Evolutionary conservation across 2,888 invertebrate genomes (phyloP), one percentile per base, ranked within the genome.

Genomic region (Luffia ferchaultella): DNA sequence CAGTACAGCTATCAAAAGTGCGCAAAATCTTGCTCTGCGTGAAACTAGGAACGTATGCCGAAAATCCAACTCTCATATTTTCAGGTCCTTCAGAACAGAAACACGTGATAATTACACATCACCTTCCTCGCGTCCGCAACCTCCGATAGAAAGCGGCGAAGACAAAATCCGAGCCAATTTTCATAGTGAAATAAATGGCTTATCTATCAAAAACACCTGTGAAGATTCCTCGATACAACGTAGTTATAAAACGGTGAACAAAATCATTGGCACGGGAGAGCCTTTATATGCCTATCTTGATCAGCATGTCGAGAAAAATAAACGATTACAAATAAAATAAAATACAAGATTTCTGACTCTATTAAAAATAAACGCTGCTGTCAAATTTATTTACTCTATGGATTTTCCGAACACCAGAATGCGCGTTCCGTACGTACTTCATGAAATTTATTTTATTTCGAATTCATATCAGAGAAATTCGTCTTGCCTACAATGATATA

Each of bases 1-100:
- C 30, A 7, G 12, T 7, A 30, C 12, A 12, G 12, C 12, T 3
- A 30, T 30, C 3, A 30, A 30, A 30, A 30, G 5, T 30, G 12
- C 30, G 12, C 30, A 30, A 12, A 30, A 30, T 30, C 30, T 30
- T 30, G 30, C 12, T 30, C 3, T 7, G 30, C 3, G 3, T 5
- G 16, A 42, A 5, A 42, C 9, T 18, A 5, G 17, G 17, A 5
- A 45, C 20, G 7, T 18, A 19, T 12, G n/a, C 16, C n/a, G 17
- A 18, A 18, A 16, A 16, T 45, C n/a, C 2, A 18, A 40, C 7
- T 40, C 7, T 16, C 47, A 43, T 42, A 42, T 55, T 66, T 64
- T 1, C 62, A 83, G 82, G 51, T 61, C 73, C 1, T 79, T 82
- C 53, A 61, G 71, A 16, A 82, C 80, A 7, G 83, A 82, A 67